Percentiles rank a stretch among this genome's conserved stretches.
Conservation (phyloP, 2,113 vertebrate genomes). For the Xiphias gladius region DNA sequence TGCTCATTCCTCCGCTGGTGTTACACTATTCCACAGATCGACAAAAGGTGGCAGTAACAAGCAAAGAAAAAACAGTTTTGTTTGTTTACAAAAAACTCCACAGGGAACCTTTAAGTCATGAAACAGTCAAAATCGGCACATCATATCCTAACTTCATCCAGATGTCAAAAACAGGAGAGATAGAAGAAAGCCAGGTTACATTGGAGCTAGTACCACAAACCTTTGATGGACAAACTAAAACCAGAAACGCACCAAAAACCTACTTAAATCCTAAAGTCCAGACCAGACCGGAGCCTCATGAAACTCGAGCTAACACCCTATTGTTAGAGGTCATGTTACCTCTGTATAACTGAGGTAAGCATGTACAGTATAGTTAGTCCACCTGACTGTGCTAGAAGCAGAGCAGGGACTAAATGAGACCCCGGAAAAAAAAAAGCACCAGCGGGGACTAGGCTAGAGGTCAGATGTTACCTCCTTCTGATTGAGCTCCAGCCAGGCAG, state of each 20-base stretch:
- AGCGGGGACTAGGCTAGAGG: conserved; percentile 78
- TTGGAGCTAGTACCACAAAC: conserved; percentile 7
- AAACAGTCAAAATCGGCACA: neutral
- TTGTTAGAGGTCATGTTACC: conserved; percentile 36
- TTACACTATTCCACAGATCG: neutral
- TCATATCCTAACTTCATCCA: neutral
- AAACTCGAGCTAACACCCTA: conserved; percentile 14
- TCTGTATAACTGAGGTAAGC: conserved; percentile 23
- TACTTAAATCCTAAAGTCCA: conserved; percentile 10
- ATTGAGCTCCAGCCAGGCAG: conserved; percentile 87
- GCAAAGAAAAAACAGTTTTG: neutral
- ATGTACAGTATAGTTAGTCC: conserved; percentile 45
- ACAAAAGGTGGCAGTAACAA: neutral
- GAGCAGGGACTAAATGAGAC: conserved; percentile 47
- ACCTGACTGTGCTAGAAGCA: conserved; percentile 52
- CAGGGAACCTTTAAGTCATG: neutral
- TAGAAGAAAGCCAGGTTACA: conserved; percentile 22
- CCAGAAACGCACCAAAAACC: conserved; percentile 30
- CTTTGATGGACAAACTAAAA: conserved; percentile 32
- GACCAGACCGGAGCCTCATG: conserved; percentile 20
- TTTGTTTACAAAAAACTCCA: neutral
- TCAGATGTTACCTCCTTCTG: conserved; percentile 86
- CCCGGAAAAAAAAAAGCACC: conserved; percentile 32
- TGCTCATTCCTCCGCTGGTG: neutral
- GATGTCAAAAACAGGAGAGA: neutral